Evolutionary conservation across 2,113 vertebrate genomes (phyloP).

Genomic region (Actenoides hombroni): DNA sequence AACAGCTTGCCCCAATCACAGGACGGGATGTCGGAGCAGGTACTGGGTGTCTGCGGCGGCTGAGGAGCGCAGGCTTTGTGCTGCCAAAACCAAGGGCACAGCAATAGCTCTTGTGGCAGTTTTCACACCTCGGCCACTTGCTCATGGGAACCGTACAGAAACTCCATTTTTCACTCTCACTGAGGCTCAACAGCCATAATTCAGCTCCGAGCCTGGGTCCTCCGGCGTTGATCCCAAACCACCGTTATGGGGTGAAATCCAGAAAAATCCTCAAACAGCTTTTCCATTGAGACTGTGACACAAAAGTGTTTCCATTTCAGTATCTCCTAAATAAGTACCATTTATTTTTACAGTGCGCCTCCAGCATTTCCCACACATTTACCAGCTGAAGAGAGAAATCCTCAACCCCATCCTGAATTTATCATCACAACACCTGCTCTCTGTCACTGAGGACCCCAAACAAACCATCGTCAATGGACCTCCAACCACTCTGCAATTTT

Average conservation of each 20-base stretch:
- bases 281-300: background rate
- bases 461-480: conserved; percentile 13
- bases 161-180: background rate
- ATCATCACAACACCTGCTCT: conserved; percentile 54
- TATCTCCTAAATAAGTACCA: background rate
- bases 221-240: background rate
- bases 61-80: background rate
- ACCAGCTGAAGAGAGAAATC: conserved; percentile 44
- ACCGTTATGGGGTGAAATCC: background rate
- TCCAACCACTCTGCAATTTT: background rate
- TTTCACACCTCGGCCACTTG: background rate
- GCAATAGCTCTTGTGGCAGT: background rate
- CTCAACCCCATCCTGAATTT: conserved; percentile 25
- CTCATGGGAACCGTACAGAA: background rate
- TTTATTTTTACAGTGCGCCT: background rate
- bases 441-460: conserved; percentile 43
- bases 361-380: conserved; percentile 42
- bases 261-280: background rate
- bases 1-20: background rate
- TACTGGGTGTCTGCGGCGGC: background rate
- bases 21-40: background rate
- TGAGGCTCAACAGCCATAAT: background rate
- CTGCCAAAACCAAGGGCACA: background rate
- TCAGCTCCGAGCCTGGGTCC: background rate
- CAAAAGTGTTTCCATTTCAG: conserved; percentile 3